Base-by-base conservation (phyloP, 2,888 invertebrate species). In the Carpatolechia fugitivella region DNA sequence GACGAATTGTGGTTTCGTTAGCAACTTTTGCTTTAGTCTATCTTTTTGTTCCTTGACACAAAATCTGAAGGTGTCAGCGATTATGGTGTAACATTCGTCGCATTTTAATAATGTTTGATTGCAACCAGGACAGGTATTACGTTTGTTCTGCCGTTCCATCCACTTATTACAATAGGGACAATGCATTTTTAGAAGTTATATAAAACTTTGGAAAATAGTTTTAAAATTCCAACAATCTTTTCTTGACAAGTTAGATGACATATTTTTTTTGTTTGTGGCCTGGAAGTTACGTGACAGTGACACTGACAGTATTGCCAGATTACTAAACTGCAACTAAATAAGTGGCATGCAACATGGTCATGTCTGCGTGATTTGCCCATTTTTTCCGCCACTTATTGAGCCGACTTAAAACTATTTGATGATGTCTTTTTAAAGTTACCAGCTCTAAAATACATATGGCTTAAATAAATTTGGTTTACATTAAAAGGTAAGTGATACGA, bases 141-240 rank as follows among this genome's bases (percentile, higher is more conserved):
- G 35, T 57, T 61, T 59, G 57, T 61, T 59, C 58, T 59, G 59
- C 61, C 61, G 61, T 57, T 59, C 59, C 51, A 61, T 59, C 57
- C 59, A 61, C 59, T 59, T 61, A 29, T 59, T 61, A 57, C 59
- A 61, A 61, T 44, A 61, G 56, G 57, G 59, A 59, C 58, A 59
- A 59, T 61, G 59, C 59, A 59, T 59, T 58, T 58, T 60, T 46
- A 60, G 58, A 41, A 56, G 58, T 60, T 60, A 44, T 44, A 44
- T 44, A 44, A 14, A 44, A 16, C 20, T 44, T 44, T 51, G 51
- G 29, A 46, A 46, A 46, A 46, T 46, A 29, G 46, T 40, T 51
- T 50, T 51, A 18, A 51, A 24, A 51, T 51, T 14, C 24, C 33
- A 51, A 51, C 33, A 33, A 33, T 33, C 3, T 24, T 24, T 24